Evolutionary conservation across 2,797 vertebrate genomes (phyloP).

Genomic region (Uromys caudimaculatus): DNA sequence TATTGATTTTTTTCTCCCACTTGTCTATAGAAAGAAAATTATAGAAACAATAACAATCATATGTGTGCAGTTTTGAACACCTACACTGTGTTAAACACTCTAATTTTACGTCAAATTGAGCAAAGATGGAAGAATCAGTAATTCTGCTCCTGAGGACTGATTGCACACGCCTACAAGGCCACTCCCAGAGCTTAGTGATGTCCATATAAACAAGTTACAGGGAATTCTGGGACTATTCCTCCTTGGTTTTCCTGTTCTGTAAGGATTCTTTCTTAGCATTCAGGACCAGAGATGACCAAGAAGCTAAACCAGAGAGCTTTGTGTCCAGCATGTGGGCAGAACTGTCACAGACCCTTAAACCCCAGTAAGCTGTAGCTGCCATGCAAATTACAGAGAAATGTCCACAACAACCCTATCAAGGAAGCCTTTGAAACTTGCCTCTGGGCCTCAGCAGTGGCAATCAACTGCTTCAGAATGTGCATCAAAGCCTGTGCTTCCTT

Average conservation of each 20-base stretch:
- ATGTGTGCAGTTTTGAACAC: background rate
- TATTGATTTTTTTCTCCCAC: slow-evolving; percentile 28
- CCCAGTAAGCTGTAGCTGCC: background rate
- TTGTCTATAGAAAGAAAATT: slow-evolving; percentile 51
- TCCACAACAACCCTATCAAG: background rate
- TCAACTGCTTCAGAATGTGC: background rate
- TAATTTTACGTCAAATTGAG: slow-evolving; percentile 35
- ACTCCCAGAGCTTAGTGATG: background rate
- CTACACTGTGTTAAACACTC: background rate
- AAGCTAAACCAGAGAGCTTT: background rate
- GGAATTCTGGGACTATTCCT: slow-evolving; percentile 36
- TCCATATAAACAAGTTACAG: background rate
- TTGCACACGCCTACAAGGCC: background rate
- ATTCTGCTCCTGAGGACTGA: background rate
- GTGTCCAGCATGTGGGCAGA: background rate
- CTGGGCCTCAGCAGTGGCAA: background rate
- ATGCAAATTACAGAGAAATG: background rate
- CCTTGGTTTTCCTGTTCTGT: background rate
- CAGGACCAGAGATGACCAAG: background rate
- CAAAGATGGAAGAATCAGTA: background rate
- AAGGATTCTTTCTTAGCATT: slow-evolving; percentile 17
- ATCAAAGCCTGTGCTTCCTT: background rate
- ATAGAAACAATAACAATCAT: slow-evolving; percentile 36
- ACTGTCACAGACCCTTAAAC: background rate
- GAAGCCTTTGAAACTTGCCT: background rate